Percentiles rank a stretch among this genome's conserved stretches.
Evolutionary conservation across 64 coral and sea anemone genomes (phyloP).

Genomic region (Pachyseris speciosa): DNA sequence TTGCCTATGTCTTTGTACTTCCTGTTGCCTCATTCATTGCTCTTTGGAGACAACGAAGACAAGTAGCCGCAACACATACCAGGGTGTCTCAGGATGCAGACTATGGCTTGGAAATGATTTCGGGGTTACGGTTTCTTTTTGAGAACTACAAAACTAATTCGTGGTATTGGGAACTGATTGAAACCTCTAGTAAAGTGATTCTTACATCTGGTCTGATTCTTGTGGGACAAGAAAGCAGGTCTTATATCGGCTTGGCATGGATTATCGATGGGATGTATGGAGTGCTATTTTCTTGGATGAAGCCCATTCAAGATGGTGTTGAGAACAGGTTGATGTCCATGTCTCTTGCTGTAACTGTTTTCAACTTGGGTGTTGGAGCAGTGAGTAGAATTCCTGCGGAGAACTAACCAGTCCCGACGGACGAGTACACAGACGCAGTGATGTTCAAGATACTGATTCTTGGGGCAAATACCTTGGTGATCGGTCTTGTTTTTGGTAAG

Average conservation of each 20-base stretch:
- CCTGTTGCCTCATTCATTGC: no score
- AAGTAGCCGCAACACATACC: no score
- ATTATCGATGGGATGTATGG: slow-evolving; percentile 73
- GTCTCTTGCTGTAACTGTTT: slow-evolving; percentile 77
- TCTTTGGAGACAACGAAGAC: no score
- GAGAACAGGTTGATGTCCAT: slow-evolving; percentile 73
- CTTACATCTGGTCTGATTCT: slow-evolving; percentile 77
- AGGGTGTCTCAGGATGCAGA: no score
- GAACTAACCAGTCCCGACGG: slow-evolving; percentile 1
- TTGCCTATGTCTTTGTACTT: no score
- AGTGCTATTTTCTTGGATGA: slow-evolving; percentile 58
- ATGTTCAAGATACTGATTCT: slow-evolving; percentile 51
- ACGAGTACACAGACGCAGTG: slow-evolving; percentile 25
- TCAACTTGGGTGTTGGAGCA: slow-evolving; percentile 77
- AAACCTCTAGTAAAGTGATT: slow-evolving; percentile 71
- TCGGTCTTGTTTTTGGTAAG: slow-evolving; percentile 63
- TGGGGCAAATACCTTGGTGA: slow-evolving; percentile 55
- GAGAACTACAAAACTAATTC: slow-evolving; percentile 74
- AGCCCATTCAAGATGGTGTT: slow-evolving; percentile 75
- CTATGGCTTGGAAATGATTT: no score
- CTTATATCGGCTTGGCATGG: slow-evolving; percentile 76
- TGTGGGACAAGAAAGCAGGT: slow-evolving; percentile 75
- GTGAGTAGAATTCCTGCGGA: slow-evolving; percentile 68
- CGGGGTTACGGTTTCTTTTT: slow-evolving; percentile 76
- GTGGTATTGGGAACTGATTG: slow-evolving; percentile 88